These are phyloP conservation scores for Amblyraja radiata DNA, from an alignment of 2,797 vertebrate genomes.

Conservation along the genomic window DNA sequence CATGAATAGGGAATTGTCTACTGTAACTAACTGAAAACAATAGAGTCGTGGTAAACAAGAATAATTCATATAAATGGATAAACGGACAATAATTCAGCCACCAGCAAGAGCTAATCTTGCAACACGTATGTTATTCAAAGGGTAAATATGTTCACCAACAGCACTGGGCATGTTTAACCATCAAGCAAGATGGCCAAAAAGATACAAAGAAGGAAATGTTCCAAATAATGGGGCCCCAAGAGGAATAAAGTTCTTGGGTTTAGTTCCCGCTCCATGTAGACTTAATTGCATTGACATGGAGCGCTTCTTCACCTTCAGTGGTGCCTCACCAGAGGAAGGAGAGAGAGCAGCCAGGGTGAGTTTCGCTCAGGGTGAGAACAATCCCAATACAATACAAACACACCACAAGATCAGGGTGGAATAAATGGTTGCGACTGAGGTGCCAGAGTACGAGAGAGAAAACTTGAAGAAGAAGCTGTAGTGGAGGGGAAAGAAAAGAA, in stretches of 20 bases:
- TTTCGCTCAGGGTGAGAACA: background rate
- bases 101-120: background rate
- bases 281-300: background rate
- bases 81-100: background rate
- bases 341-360: background rate
- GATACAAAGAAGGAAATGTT: background rate
- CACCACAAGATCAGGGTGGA: no score
- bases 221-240: no score
- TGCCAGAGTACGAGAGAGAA: background rate
- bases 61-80: background rate
- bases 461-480: background rate
- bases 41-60: no score
- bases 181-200: no score
- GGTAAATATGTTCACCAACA: background rate
- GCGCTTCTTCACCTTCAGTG: background rate
- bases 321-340: background rate
- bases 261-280: background rate
- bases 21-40: no score
- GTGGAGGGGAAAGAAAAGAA: background rate
- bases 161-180: background rate
- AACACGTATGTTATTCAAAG: background rate
- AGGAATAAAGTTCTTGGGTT: background rate
- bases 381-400: no score
- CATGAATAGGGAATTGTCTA: no score
- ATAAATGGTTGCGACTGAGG: background rate